A percentile compares a stretch with the other conserved stretches of the same genome.
phyloP scores from a whole-genome alignment of 2,797 vertebrate species.

The Cryptoblepharus egeriae region DNA sequence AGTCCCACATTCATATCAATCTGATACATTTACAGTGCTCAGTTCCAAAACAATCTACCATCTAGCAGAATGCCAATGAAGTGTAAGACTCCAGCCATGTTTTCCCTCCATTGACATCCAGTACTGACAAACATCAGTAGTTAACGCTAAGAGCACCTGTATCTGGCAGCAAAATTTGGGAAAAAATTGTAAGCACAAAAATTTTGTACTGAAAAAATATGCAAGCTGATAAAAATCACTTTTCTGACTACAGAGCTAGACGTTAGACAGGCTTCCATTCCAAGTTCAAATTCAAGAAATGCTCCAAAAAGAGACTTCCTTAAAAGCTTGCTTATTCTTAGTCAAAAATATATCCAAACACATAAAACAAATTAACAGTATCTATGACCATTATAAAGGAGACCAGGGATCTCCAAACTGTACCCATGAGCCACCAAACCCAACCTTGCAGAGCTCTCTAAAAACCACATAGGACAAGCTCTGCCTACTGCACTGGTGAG shows the following conservation, averaged over 20 bases:
- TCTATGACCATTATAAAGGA: too few species aligned
- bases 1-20: neutral
- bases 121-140: neutral
- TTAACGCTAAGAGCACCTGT: neutral
- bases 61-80: neutral
- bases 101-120: neutral
- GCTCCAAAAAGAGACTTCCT: neutral
- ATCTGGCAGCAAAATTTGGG: neutral
- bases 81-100: neutral
- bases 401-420: too few species aligned
- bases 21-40: too few species aligned
- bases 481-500: too few species aligned
- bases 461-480: too few species aligned
- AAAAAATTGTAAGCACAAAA: too few species aligned
- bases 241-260: neutral
- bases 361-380: neutral
- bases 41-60: neutral
- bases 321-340: neutral
- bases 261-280: neutral
- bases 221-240: neutral
- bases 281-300: neutral
- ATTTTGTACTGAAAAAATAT: neutral
- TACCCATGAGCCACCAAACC: too few species aligned
- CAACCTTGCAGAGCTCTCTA: too few species aligned
- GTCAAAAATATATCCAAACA: neutral